A percentile compares a stretch with the other conserved stretches of the same genome.
Evolutionary conservation across 2,113 vertebrate species (phyloP).

Genomic region (Ranitomeya imitator): DNA sequence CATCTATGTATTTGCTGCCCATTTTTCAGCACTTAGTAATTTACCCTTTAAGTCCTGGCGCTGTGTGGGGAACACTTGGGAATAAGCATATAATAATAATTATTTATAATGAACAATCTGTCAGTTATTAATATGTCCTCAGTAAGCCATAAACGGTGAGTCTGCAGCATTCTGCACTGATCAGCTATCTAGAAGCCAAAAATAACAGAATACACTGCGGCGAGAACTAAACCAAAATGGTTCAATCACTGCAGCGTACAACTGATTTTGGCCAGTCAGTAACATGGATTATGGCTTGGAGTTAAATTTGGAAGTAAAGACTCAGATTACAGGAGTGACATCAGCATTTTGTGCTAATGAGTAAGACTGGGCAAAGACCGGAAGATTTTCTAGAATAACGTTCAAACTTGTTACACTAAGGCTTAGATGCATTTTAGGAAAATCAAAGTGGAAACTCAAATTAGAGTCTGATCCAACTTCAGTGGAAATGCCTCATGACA

Average conservation of each 20-base stretch:
- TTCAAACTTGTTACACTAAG: neutral
- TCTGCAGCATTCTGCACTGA: neutral
- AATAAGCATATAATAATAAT: slow-evolving; percentile 16
- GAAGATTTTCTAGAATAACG: neutral
- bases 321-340: neutral
- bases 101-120: slow-evolving; percentile 13
- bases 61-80: neutral
- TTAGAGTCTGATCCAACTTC: too few relatives aligned
- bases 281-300: neutral
- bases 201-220: slow-evolving; percentile 19
- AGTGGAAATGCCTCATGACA: too few relatives aligned
- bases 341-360: neutral
- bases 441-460: too few relatives aligned
- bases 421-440: neutral
- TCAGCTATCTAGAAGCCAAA: slow-evolving; percentile 5
- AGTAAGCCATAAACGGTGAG: neutral
- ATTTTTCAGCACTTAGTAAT: slow-evolving; percentile 21
- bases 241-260: neutral
- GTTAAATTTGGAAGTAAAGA: neutral
- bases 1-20: neutral
- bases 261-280: neutral
- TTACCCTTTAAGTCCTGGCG: slow-evolving; percentile 10
- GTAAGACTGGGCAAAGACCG: neutral
- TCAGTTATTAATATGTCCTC: slow-evolving; percentile 5
- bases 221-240: neutral